Percentiles rank a stretch among this genome's conserved stretches.
Evolutionary conservation across 2,113 vertebrate species (phyloP).

Genomic region (Anhinga anhinga): DNA sequence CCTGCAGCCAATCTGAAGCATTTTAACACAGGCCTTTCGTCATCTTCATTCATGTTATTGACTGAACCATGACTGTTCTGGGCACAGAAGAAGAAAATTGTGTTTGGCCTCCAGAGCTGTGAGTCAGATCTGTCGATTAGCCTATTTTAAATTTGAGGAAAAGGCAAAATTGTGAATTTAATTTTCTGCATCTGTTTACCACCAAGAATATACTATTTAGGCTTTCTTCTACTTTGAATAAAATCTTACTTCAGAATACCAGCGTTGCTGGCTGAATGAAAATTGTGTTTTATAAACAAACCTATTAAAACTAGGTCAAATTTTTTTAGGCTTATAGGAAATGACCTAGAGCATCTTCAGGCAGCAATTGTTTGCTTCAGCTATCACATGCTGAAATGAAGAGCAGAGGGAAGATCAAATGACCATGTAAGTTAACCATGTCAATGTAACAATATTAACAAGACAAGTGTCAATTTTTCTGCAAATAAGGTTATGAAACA

Average conservation of each 20-base stretch:
- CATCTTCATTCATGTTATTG: background rate
- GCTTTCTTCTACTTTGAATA: background rate
- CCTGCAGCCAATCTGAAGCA: background rate
- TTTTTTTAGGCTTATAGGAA: background rate
- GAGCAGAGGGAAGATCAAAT: constrained; percentile 34
- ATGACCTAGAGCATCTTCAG: background rate
- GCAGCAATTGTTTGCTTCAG: background rate
- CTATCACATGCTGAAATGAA: background rate
- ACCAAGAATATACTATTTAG: background rate
- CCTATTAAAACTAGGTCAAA: background rate
- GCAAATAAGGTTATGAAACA: background rate
- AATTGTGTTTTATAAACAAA: background rate
- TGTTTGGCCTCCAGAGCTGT: background rate
- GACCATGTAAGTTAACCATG: background rate
- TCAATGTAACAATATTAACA: background rate
- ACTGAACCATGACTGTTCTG: background rate
- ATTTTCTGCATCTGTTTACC: background rate
- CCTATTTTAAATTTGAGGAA: background rate
- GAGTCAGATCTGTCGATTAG: background rate
- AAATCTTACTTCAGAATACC: background rate
- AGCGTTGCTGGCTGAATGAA: background rate
- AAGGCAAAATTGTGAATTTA: background rate
- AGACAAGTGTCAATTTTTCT: background rate
- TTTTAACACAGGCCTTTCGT: background rate
- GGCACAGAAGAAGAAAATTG: background rate